Percentiles rank a stretch among this genome's conserved stretches.
These are phyloP conservation scores for Hypothenemus hampei DNA, from an alignment of 1,140 invertebrate genomes.

Conservation along the genomic window DNA sequence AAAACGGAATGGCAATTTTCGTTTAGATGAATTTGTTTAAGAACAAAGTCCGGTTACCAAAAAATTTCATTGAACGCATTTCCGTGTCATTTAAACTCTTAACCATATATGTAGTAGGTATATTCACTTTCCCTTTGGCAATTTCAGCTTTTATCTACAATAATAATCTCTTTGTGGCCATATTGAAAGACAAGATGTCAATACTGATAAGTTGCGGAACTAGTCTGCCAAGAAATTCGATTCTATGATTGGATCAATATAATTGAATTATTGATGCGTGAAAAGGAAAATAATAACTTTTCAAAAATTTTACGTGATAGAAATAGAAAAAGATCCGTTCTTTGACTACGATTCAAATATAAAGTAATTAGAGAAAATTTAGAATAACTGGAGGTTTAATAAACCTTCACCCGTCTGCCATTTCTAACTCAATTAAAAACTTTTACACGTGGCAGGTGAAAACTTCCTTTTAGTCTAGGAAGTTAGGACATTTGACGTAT, in stretches of 20 bases:
- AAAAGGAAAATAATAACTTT: background rate
- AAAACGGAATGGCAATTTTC: slow-evolving; percentile 15
- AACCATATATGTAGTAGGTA: too few relatives aligned
- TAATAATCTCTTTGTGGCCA: background rate
- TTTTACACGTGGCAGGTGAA: background rate
- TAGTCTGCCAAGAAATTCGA: background rate
- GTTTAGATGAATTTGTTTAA: slow-evolving; percentile 10
- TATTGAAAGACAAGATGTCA: background rate
- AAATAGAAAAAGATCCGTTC: background rate
- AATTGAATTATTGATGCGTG: background rate
- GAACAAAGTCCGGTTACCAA: slow-evolving; percentile 10
- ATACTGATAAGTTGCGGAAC: background rate
- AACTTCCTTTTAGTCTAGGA: slow-evolving; percentile 8
- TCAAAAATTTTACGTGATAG: background rate
- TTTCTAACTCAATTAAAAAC: slow-evolving; percentile 12
- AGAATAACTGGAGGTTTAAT: background rate
- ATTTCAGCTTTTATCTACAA: background rate
- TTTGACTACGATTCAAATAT: background rate
- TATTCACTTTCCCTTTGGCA: background rate
- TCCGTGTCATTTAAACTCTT: too few relatives aligned
- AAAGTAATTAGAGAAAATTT: background rate
- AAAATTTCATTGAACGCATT: background rate
- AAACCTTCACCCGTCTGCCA: background rate
- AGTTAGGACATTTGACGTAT: background rate
- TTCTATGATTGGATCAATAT: background rate